Percentiles rank a stretch among this genome's conserved stretches.
These are phyloP conservation scores for Hydrocynus forskahlii DNA, from an alignment of 2,797 vertebrate species.

Conservation along the genomic window DNA sequence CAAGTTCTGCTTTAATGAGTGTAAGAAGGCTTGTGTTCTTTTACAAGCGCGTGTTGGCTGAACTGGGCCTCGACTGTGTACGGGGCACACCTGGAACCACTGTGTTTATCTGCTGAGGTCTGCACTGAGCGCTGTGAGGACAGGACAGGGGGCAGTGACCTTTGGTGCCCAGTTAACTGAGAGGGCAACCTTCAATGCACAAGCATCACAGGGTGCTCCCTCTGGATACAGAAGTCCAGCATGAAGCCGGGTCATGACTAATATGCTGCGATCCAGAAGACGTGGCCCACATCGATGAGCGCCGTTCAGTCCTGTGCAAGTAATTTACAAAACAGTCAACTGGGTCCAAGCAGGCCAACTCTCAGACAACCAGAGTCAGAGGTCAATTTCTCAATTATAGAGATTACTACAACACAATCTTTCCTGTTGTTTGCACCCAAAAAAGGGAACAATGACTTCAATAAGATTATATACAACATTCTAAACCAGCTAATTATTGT, in stretches of 20 bases:
- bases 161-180: slow-evolving; percentile 69
- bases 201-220: slow-evolving; percentile 75
- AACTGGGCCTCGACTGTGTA: slow-evolving; percentile 46
- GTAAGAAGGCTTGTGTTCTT: slow-evolving; percentile 44
- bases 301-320: slow-evolving; percentile 53
- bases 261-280: slow-evolving; percentile 79
- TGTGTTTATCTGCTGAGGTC: slow-evolving; percentile 59
- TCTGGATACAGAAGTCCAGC: slow-evolving; percentile 60
- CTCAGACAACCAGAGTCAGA: slow-evolving; percentile 25
- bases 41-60: slow-evolving; percentile 36
- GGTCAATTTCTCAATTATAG: slow-evolving; percentile 1
- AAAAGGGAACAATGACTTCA: not conserved
- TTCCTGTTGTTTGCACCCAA: not conserved
- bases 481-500: not conserved
- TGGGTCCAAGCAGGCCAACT: slow-evolving; percentile 19
- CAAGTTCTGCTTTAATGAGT: slow-evolving; percentile 26
- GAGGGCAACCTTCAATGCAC: slow-evolving; percentile 69
- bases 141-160: slow-evolving; percentile 64
- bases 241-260: slow-evolving; percentile 68
- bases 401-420: slow-evolving; percentile 13
- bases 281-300: slow-evolving; percentile 27
- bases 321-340: slow-evolving; percentile 69
- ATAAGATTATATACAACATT: slow-evolving; percentile 2
- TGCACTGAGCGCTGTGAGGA: slow-evolving; percentile 56
- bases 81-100: slow-evolving; percentile 70